phyloP scores from a whole-genome alignment of 2,797 vertebrate species.

The Neosilurus mollespiculum region DNA sequence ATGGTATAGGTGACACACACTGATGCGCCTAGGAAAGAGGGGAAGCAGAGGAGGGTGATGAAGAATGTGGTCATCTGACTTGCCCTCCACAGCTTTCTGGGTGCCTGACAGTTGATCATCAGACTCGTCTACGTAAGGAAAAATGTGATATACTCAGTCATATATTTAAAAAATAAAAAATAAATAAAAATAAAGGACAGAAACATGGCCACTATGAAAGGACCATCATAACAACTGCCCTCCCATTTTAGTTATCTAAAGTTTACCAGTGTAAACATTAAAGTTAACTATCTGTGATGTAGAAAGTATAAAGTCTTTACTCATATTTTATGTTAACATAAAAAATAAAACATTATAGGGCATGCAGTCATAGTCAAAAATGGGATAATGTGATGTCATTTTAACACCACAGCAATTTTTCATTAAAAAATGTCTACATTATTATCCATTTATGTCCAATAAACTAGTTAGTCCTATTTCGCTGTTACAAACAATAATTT shows the following conservation, averaged over 20 bases:
- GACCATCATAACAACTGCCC: not conserved
- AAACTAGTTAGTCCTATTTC: not conserved
- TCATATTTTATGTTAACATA: not conserved
- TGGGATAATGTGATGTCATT: not conserved
- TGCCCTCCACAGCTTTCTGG: slow-evolving; percentile 85
- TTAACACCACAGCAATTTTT: not conserved
- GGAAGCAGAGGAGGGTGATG: slow-evolving; percentile 89
- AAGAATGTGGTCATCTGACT: slow-evolving; percentile 90
- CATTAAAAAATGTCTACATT: not conserved
- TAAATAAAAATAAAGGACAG: not conserved
- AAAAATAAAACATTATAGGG: not conserved
- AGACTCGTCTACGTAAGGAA: slow-evolving; percentile 79
- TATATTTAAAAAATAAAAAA: not conserved
- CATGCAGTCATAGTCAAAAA: not conserved
- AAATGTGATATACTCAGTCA: not conserved
- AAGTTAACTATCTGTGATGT: not conserved
- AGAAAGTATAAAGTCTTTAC: not conserved
- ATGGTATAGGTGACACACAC: slow-evolving; percentile 85
- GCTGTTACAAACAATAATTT: not conserved
- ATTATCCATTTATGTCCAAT: not conserved
- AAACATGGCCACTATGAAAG: not conserved
- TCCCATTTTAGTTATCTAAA: not conserved
- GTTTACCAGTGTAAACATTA: not conserved
- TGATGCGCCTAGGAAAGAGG: slow-evolving; percentile 83
- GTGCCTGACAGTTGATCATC: slow-evolving; percentile 90